Evolutionary conservation across 2,888 invertebrate genomes (phyloP), one percentile per base, ranked within the genome.

Genomic region (Theristus sp.): DNA sequence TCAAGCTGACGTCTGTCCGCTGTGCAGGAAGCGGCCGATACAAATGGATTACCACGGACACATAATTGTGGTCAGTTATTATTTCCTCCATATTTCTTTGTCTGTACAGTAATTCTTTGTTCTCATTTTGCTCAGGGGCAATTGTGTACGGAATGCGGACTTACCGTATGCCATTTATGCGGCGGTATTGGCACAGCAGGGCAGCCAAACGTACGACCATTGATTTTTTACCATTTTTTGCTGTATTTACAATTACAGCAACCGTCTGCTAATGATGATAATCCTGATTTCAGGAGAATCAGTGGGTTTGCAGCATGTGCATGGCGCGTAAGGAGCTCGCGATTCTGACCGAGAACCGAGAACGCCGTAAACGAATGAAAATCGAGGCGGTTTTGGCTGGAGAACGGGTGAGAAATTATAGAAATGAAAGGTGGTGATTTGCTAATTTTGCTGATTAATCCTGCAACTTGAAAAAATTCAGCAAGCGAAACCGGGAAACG

Each of bases 281-380:
- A n/a, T n/a, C n/a, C n/a, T n/a, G n/a, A 3, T 22, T 29, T 22
- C 46, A 59, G 60, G 10, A 25, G 47, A 26, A 25, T 24, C 49
- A 52, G 24, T 62, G 62, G 62, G 27, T 55, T 26, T 62, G 62
- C 58, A 57, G 38, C 55, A 60, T 62, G 62, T 62, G 62, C 49
- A 53, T 38, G 56, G 54, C 60, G 17, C 29, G 61, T 20, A 29
- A 46, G 25, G 62, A 62, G 28, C 58, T 62, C 47, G 58, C 55
- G n/a, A 26, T n/a, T 22, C 49, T 61, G 30, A 59, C 47, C 20
- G 29, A 58, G 10, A 17, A 27, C 2, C 26, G 61, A 1, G 49
- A 20, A 1, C 30, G 28, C 1, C 27, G 61, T 2, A 49, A n/a
- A n/a, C n/a, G n/a, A n/a, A n/a, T 47, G 28, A 54, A n/a, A 10